Evolutionary conservation across 2,113 vertebrate species (phyloP).

Genomic region (Rhynchomys soricoides): DNA sequence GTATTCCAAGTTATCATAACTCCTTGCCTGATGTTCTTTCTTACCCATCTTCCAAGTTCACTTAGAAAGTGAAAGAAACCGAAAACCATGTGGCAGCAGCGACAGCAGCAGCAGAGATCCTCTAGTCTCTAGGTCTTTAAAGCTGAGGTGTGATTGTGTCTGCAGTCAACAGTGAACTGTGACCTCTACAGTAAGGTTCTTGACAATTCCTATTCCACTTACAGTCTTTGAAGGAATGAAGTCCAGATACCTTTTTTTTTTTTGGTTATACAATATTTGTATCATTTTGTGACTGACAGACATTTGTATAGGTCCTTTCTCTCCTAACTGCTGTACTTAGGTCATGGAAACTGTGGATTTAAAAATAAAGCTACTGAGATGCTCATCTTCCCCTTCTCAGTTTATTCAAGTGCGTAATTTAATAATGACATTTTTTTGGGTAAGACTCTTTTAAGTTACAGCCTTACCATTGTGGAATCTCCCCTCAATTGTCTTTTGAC

Average conservation of each 20-base stretch:
- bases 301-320: neutral
- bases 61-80: conserved; percentile 41
- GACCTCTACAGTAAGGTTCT: conserved; percentile 27
- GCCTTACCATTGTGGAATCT: conserved; percentile 16
- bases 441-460: conserved; percentile 37
- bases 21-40: conserved; percentile 23
- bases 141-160: neutral
- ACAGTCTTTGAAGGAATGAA: neutral
- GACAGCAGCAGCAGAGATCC: neutral
- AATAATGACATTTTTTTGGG: neutral
- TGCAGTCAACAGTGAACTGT: neutral
- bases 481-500: conserved; percentile 46
- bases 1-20: neutral
- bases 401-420: conserved; percentile 33
- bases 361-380: neutral
- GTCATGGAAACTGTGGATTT: neutral
- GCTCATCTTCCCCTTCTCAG: neutral
- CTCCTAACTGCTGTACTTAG: neutral
- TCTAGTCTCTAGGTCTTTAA: neutral
- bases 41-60: neutral
- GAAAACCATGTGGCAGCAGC: neutral
- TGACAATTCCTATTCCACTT: conserved; percentile 19
- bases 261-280: conserved; percentile 24
- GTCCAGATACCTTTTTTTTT: too few species aligned
- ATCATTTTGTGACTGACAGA: neutral